These are phyloP conservation scores for Meganola albula DNA, from an alignment of 2,888 invertebrate species.

Conservation along the genomic window DNA sequence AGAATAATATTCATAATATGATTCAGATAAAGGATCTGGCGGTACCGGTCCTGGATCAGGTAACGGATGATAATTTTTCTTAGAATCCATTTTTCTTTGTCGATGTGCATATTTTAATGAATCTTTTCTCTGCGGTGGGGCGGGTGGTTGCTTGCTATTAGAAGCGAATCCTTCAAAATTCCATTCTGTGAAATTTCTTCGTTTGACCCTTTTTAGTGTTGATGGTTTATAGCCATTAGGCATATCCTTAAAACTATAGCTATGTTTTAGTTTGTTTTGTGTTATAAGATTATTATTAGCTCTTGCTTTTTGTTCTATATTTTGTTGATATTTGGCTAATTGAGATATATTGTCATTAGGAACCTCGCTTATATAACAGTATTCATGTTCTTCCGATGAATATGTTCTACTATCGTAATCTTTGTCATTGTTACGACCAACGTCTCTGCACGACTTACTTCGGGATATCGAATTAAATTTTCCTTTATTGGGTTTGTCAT, in stretches of 20 bases:
- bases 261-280: slow-evolving; percentile 72
- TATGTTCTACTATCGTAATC: slow-evolving; percentile 50
- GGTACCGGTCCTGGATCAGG: slow-evolving; percentile 71
- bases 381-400: slow-evolving; percentile 51
- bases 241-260: slow-evolving; percentile 79
- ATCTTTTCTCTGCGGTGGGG: slow-evolving; percentile 68
- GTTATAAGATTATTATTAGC: slow-evolving; percentile 73
- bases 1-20: slow-evolving; percentile 73
- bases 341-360: slow-evolving; percentile 69
- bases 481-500: slow-evolving; percentile 42
- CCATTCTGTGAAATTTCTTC: slow-evolving; percentile 78
- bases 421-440: slow-evolving; percentile 52
- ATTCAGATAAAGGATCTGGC: slow-evolving; percentile 67
- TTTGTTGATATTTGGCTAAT: slow-evolving; percentile 81
- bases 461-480: slow-evolving; percentile 71
- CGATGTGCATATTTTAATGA: slow-evolving; percentile 73
- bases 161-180: slow-evolving; percentile 65
- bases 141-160: slow-evolving; percentile 57
- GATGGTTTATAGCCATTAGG: slow-evolving; percentile 80
- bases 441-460: slow-evolving; percentile 71
- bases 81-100: slow-evolving; percentile 67
- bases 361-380: slow-evolving; percentile 48
- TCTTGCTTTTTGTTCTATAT: slow-evolving; percentile 72
- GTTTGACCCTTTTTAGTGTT: slow-evolving; percentile 73
- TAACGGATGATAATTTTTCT: slow-evolving; percentile 59